Conservation (phyloP, 2,797 vertebrate genomes). For the Falco berigora region DNA sequence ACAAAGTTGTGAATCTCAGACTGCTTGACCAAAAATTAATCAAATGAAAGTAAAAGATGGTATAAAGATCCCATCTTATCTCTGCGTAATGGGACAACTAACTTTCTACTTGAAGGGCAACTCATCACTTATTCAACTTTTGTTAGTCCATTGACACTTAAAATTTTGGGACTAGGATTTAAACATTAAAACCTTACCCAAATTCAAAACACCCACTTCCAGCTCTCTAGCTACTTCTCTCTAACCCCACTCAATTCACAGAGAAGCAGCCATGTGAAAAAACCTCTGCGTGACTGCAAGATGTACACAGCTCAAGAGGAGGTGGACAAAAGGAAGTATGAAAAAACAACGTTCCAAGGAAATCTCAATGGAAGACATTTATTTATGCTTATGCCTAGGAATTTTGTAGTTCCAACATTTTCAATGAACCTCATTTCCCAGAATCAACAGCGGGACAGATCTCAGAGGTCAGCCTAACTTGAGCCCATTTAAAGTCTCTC, state of each 20-base stretch:
- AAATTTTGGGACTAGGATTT: background rate
- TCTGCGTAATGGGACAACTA: background rate
- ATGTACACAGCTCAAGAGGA: background rate
- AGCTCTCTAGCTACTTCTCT: background rate
- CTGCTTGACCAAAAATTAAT: background rate
- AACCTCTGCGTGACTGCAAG: background rate
- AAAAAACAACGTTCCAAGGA: background rate
- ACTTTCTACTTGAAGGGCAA: background rate
- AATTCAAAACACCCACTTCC: background rate
- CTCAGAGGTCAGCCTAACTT: background rate
- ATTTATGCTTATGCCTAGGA: background rate
- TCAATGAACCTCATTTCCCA: background rate
- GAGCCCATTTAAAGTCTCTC: background rate
- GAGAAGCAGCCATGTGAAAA: background rate
- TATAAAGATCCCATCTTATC: background rate
- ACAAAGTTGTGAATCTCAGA: background rate
- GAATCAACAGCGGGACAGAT: background rate
- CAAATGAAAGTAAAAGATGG: background rate
- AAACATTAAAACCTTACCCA: background rate
- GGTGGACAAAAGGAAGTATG: background rate
- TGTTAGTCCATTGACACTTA: rapidly evolving
- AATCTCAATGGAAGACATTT: background rate
- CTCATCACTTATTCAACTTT: background rate
- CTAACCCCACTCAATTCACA: background rate
- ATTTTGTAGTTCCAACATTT: background rate